A percentile compares a stretch with the other conserved stretches of the same genome.
phyloP scores from a whole-genome alignment of 1,140 invertebrate genomes.

The Danaus plexippus region DNA sequence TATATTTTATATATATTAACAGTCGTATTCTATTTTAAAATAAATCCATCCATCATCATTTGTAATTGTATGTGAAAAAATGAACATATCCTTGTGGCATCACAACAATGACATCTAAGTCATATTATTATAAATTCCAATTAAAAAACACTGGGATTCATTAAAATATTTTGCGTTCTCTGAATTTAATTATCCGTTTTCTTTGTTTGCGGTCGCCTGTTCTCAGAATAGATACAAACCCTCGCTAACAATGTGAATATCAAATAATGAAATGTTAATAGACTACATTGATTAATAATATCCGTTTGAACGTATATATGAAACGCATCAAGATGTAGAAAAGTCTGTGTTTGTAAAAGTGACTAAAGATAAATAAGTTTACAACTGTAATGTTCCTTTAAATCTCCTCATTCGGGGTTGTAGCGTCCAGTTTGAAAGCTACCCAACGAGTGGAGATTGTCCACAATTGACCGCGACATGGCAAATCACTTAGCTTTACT shows the following conservation, averaged over 20 bases:
- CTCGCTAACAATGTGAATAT: constrained; percentile 6
- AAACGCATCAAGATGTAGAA: constrained; percentile 7
- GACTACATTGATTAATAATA: constrained; percentile 2
- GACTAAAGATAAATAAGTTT: no score
- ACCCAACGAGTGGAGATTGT: constrained; percentile 35
- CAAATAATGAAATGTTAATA: constrained; percentile 2
- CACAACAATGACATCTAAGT: constrained; percentile 8
- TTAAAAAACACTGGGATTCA: constrained; percentile 51
- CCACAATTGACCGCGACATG: constrained; percentile 52
- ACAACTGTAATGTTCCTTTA: no score
- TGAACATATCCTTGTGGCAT: no score
- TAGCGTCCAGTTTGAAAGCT: constrained; percentile 24
- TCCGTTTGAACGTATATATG: background rate
- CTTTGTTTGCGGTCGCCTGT: constrained; percentile 50
- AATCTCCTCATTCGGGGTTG: no score
- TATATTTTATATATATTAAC: no score
- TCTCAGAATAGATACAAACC: constrained; percentile 9
- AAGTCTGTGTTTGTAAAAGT: background rate
- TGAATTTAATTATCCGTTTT: constrained; percentile 66
- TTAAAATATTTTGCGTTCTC: constrained; percentile 63
- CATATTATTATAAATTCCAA: constrained; percentile 61
- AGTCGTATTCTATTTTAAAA: no score
- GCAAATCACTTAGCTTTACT: constrained; percentile 54
- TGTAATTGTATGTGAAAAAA: no score
- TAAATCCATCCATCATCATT: no score